Evolutionary conservation across 1,140 invertebrate species (phyloP), one percentile per base, ranked within the genome.

Genomic region (Latrodectus geometricus): DNA sequence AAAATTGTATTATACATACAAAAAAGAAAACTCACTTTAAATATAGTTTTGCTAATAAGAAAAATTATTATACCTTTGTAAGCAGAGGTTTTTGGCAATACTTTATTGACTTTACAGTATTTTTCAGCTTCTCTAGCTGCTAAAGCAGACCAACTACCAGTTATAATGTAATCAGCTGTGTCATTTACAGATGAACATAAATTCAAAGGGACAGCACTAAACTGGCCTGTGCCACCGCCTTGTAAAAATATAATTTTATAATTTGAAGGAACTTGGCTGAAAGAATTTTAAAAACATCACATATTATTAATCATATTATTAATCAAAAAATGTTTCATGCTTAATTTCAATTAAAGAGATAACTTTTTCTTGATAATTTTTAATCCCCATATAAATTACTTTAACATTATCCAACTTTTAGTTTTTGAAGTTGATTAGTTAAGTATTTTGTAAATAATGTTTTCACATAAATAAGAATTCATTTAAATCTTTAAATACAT

Each of bases 111-210:
- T 90, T 95, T 95, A 77, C 97, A 96, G 91, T 97, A 99, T 91
- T 99, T 98, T 49, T 94, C 93, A 0, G 98, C 98, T 92, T 99
- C 98, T 92, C 98, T 96, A 0, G 96, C 96, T 7, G 98, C 98
- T 91, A 98, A 98, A 0, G 94, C 92, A 2, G 98, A 99, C 98
- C 98, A 99, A 0, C 94, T 93, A 5, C 97, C 97, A 93, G 91
- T 91, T 88, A 93, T 89, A n/a, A 93, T 88, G 88, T 93, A 93
- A 89, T 93, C 93, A 14, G 92, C 93, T 9, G 88, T 49, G 88
- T 88, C 88, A 35, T 86, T 83, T 21, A 90, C 93, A 93, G 14
- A 93, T 15, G 83, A 86, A 93, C 89, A 98, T 56, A 99, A 93
- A 92, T 99, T 99, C 75, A 99, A 91, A 20, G 97, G 95, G 15